Evolutionary conservation across 2,797 vertebrate species (phyloP).

Genomic region (Cyprinodon diabolis): DNA sequence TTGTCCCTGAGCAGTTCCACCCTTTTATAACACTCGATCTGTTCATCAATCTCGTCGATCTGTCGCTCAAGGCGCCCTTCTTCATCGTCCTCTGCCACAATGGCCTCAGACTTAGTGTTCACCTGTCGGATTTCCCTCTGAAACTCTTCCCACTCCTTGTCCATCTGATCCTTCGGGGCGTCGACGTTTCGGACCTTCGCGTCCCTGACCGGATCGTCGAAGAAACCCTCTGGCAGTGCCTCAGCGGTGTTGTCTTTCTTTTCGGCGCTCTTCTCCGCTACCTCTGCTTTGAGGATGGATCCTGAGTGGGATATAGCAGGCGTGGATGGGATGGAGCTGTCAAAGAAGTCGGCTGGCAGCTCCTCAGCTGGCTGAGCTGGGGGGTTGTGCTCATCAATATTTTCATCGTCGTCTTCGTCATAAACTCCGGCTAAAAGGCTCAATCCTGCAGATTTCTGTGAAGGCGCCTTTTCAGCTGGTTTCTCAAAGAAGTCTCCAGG

Average conservation of each 20-base stretch:
- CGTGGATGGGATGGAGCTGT: slow-evolving; percentile 78
- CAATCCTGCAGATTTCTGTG: slow-evolving; percentile 59
- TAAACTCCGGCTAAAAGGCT: slow-evolving; percentile 84
- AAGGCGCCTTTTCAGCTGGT: slow-evolving; percentile 15
- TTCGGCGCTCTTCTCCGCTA: slow-evolving; percentile 81
- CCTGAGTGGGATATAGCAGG: slow-evolving; percentile 88
- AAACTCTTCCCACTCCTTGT: slow-evolving; percentile 99
- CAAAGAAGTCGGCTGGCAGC: slow-evolving; percentile 86
- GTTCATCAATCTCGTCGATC: slow-evolving; percentile 96
- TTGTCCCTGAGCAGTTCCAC: slow-evolving; percentile 90
- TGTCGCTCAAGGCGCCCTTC: slow-evolving; percentile 94
- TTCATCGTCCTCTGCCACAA: slow-evolving; percentile 97
- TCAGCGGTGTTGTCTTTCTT: slow-evolving; percentile 91
- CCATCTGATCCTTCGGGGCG: slow-evolving; percentile 96
- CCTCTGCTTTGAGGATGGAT: slow-evolving; percentile 90
- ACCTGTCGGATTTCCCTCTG: slow-evolving; percentile 97
- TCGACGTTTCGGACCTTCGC: slow-evolving; percentile 96
- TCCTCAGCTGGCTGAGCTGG: slow-evolving; percentile 38
- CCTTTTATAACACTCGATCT: slow-evolving; percentile 93
- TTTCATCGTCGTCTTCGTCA: slow-evolving; percentile 67
- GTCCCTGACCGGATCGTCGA: slow-evolving; percentile 95
- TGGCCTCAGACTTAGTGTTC: slow-evolving; percentile 95
- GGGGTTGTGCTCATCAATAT: slow-evolving; percentile 11
- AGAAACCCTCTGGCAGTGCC: slow-evolving; percentile 95
- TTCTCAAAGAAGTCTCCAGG: slow-evolving; percentile 78